Base-by-base conservation (phyloP, 2,113 vertebrate genomes). In the Aptenodytes forsteri region DNA sequence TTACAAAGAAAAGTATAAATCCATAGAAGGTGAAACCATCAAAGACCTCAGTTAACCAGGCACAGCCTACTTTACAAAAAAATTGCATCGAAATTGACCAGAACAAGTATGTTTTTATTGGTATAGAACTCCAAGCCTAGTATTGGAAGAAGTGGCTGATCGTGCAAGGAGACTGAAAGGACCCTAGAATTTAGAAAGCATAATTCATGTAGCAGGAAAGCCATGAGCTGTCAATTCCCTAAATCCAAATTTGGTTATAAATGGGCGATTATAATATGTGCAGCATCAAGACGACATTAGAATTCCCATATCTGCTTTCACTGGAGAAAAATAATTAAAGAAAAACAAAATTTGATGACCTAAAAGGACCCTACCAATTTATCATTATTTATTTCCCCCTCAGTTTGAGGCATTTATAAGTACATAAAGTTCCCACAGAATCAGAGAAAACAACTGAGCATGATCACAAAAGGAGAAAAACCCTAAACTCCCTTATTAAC, bases 341-440 rank as follows among this genome's bases (percentile, higher is more conserved):
- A 55, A 87, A 86, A 86, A 50, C 34, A 59, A 34, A 83, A 78
- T 77, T 3, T 79, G 12, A 65, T 54, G 9, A 38, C 21, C 34
- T 88, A 61, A 85, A 87, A 71, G 27, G 11, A 69, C 13, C 18
- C 29, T 49, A 76, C 3, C 25, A n/a, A 93, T 52, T 73, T 65
- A 79, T 2, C 58, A 71, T 22, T 6, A 1, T 23, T n/a, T 46
- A 55, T 38, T 83, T 70, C 19, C 7, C 17, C 21, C 16, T 59
- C 0, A 0, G 40, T 69, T 49, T 86, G 13, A 87, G 9, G 32
- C 25, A 58, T 79, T 61, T 91, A 0, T 42, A 87, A 67, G 15
- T 9, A 55, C 3, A 12, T 9, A n/a, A 89, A 83, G 30, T 32
- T 89, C 52, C 36, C 49, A 34, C 17, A 84, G 69, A 67, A 92